A percentile compares a stretch with the other conserved stretches of the same genome.
These are phyloP conservation scores for Grus americana DNA, from an alignment of 2,113 vertebrate species.

Conservation along the genomic window DNA sequence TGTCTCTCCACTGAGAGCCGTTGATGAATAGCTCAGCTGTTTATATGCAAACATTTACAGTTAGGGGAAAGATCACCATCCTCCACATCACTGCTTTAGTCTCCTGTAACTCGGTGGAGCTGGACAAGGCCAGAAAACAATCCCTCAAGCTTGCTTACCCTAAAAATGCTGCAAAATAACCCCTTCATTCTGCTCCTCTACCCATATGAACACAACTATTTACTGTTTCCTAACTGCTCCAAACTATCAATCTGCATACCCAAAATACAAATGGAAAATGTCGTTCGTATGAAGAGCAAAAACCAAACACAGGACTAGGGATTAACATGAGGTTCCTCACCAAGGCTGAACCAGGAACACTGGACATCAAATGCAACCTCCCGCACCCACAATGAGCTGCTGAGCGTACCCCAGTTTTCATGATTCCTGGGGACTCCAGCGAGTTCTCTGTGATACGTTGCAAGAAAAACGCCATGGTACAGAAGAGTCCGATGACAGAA, in stretches of 20 bases:
- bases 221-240: neutral
- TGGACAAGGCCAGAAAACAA: slow-evolving; percentile 26
- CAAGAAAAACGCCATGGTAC: fast-evolving
- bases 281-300: fast-evolving
- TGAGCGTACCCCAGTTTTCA: too few relatives aligned
- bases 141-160: neutral
- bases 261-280: neutral
- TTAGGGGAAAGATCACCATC: neutral
- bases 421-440: neutral
- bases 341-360: neutral
- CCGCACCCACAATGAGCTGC: neutral
- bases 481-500: neutral
- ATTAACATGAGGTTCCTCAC: neutral
- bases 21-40: slow-evolving; percentile 18
- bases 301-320: neutral
- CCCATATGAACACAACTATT: neutral
- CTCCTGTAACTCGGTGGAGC: slow-evolving; percentile 3
- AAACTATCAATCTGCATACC: neutral
- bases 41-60: slow-evolving; percentile 19
- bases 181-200: neutral
- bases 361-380: neutral
- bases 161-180: slow-evolving; percentile 4
- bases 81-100: neutral
- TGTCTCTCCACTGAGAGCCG: neutral
- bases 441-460: fast-evolving